Base-by-base conservation (phyloP, 2,113 vertebrate genomes). In the Gopherus flavomarginatus region DNA sequence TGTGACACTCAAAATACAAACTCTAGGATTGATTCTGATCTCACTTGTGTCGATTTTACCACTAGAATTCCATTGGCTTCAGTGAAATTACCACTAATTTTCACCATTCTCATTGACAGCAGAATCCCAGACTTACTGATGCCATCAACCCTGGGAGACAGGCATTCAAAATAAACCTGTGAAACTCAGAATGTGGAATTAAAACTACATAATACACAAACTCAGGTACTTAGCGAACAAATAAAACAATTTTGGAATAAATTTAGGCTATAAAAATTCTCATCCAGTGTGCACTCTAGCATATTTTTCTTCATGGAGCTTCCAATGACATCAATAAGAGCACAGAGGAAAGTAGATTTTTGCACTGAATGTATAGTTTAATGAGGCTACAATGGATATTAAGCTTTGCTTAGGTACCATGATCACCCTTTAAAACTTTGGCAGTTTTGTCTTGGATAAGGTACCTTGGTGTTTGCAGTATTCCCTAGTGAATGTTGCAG, bases 341-440 rank as follows among this genome's bases (percentile, higher is more conserved):
- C 6, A 29, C 42, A 42, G 10, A 2, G 5, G 44, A 44, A 90
- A 86, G 86, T 0, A 35, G 27, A 31, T 27, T 62, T 11, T 49
- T 44, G n/a, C 6, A 13, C 5, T 84, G n/a, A 56, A 83, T 88
- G 38, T 21, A 3, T 1, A 0, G 0, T 4, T 35, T 53, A 87
- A 94, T 53, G 52, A 77, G 89, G 5, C 6, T 35, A 14, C 38
- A 8, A 7, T 1, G 16, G 22, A 83, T 87, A 19, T 12, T 42
- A 85, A 0, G 4, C 38, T 13, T 81, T 62, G 38, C 35, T 86
- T 77, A 75, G 27, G 4, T 26, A 7, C 5, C 16, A 1, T 77
- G 44, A 6, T 3, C 77, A 53, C 0, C 14, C 24, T 84, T 54
- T 1, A 16, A 80, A 1, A 69, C 44, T 19, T 85, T 53, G 52